Conservation (phyloP, 2,888 invertebrate species). For the Chrysolina haemoptera region DNA sequence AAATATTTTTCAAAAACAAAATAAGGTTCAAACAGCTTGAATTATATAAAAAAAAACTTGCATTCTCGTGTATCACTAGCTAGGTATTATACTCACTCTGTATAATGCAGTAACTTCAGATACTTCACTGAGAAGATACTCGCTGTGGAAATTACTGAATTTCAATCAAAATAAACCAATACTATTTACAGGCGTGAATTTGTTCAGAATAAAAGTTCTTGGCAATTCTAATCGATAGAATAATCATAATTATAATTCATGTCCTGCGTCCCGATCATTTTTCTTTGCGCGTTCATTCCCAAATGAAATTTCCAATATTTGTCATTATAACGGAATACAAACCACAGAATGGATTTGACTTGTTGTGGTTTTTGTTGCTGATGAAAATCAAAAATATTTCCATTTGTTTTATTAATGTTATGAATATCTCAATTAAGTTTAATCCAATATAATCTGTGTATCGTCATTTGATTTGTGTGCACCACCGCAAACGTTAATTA, state of each 20-base stretch:
- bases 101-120: too few relatives aligned
- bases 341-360: slow-evolving; percentile 59
- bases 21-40: too few relatives aligned
- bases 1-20: too few relatives aligned
- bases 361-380: slow-evolving; percentile 57
- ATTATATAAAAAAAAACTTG: too few relatives aligned
- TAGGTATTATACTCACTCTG: too few relatives aligned
- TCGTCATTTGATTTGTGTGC: slow-evolving; percentile 53
- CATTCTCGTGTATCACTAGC: too few relatives aligned
- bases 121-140: too few relatives aligned
- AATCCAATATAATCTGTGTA: slow-evolving; percentile 47
- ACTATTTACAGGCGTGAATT: too few relatives aligned
- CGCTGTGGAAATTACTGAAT: too few relatives aligned
- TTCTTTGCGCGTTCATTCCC: slow-evolving; percentile 34
- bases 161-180: too few relatives aligned
- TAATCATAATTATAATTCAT: slow-evolving; percentile 6
- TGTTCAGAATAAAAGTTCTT: too few relatives aligned
- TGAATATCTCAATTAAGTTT: slow-evolving; percentile 54
- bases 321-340: slow-evolving; percentile 50
- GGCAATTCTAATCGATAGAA: background rate
- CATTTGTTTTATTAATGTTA: slow-evolving; percentile 57
- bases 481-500: slow-evolving; percentile 55
- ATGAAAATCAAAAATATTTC: slow-evolving; percentile 59
- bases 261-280: background rate
- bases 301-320: slow-evolving; percentile 52